Percentiles rank a stretch among this genome's conserved stretches.
Conservation (phyloP, 2,113 vertebrate species). For the Orientallactaga bullata region DNA sequence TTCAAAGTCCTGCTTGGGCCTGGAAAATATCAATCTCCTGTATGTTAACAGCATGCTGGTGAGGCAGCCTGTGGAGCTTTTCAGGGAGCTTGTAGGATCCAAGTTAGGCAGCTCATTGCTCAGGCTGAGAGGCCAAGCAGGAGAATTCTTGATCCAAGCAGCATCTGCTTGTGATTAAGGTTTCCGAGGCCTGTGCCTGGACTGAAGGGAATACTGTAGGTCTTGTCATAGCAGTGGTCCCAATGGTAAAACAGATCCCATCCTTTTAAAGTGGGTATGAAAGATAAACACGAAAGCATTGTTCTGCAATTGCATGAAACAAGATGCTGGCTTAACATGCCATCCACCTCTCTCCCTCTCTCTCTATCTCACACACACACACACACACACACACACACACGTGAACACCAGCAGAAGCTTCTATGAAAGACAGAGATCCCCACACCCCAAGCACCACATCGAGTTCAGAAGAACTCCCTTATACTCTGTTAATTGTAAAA, state of each 20-base stretch:
- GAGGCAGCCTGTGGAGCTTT: conserved; percentile 77
- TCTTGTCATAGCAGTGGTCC: conserved; percentile 52
- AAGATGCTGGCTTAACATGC: conserved; percentile 45
- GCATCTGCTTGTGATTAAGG: conserved; percentile 82
- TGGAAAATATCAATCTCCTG: conserved; percentile 82
- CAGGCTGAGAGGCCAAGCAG: conserved; percentile 72
- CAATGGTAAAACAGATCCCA: conserved; percentile 61
- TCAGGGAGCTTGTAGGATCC: conserved; percentile 76
- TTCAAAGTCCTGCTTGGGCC: conserved; percentile 77
- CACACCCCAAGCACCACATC: not conserved
- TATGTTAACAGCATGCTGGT: conserved; percentile 63
- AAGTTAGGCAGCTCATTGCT: conserved; percentile 83
- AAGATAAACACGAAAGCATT: conserved; percentile 74
- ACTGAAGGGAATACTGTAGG: conserved; percentile 57
- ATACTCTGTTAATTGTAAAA: conserved; percentile 21
- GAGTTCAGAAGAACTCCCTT: conserved; percentile 25
- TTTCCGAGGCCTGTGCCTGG: conserved; percentile 70
- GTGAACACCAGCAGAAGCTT: not conserved
- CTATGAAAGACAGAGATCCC: not conserved
- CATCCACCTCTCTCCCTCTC: not conserved
- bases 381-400: not conserved
- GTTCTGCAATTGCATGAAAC: conserved; percentile 48
- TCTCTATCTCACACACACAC: not conserved
- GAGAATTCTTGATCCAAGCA: conserved; percentile 75
- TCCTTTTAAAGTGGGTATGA: conserved; percentile 63